Base-by-base conservation (phyloP, 2,888 invertebrate species). In the Tetranychus truncatus region DNA sequence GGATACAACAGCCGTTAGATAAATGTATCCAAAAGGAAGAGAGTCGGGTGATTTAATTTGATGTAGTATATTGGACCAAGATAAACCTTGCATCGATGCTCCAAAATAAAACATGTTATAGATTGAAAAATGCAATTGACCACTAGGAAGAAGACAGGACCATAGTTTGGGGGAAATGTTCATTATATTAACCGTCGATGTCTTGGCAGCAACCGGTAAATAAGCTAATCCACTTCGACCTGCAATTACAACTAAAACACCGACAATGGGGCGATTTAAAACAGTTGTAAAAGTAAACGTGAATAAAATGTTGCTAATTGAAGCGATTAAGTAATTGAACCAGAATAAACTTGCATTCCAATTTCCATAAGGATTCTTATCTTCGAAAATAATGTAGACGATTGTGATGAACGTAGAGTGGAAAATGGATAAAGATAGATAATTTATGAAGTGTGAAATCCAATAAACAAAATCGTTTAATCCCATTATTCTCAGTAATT, bases 1-100 rank as follows among this genome's bases (percentile, higher is more conserved):
- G 81, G 91, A 89, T 1, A 89, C 77, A n/a, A 88, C 80, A 0
- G 34, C 34, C 34, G 80, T 94, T 82, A 85, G 92, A 20, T 18
- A 66, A 66, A 66, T 15, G 20, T 8, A 20, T 66, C 66, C 18
- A 15, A 66, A 2, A 2, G 18, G 66, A 66, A 20, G 66, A 66
- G 18, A 1, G 7, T 11, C 34, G 5, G 34, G 34, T 34, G 5
- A 34, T 34, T 34, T 34, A 3, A 34, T 34, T 34, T 3, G 5
- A 34, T 34, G 34, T 34, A 34, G 34, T 34, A 34, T 34, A 34
- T 34, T 1, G 34, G 34, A 34, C 34, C 34, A 34, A 34, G 34
- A 34, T 34, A 34, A 3, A 34, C 34, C 34, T 4, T 34, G 3
- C 4, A 34, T 4, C 34, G 34, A 34, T 34, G 34, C 34, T 34